Conservation (phyloP, 2,113 vertebrate species). For the Sebastes fasciatus region DNA sequence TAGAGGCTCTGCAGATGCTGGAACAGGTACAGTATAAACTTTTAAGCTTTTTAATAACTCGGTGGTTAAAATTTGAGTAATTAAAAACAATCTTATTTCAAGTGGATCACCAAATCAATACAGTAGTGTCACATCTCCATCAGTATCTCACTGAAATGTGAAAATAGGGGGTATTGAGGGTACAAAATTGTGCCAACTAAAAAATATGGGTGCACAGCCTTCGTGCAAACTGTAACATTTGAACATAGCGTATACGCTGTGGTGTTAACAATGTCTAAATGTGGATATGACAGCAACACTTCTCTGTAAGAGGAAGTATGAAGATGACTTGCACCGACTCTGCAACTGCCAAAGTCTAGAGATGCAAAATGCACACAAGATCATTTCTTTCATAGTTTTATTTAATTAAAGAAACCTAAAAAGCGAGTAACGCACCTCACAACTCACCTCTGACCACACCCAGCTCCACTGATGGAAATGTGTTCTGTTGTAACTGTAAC, state of each 20-base stretch:
- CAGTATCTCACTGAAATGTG: neutral
- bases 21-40: neutral
- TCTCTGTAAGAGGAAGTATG: neutral
- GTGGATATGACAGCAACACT: neutral
- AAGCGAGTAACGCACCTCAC: no score
- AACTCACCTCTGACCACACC: no score
- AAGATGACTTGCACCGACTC: neutral
- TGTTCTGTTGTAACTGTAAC: no score
- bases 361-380: neutral
- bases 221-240: neutral
- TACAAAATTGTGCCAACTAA: neutral
- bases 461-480: no score
- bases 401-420: neutral
- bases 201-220: neutral
- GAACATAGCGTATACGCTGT: neutral
- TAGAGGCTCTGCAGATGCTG: neutral
- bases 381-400: neutral
- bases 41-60: neutral
- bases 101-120: neutral
- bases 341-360: neutral
- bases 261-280: neutral
- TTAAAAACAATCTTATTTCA: neutral
- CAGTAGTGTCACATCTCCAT: neutral
- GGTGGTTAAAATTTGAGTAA: neutral
- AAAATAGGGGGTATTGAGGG: neutral